Conservation (phyloP, 2,797 vertebrate genomes). For the Platalea minor region DNA sequence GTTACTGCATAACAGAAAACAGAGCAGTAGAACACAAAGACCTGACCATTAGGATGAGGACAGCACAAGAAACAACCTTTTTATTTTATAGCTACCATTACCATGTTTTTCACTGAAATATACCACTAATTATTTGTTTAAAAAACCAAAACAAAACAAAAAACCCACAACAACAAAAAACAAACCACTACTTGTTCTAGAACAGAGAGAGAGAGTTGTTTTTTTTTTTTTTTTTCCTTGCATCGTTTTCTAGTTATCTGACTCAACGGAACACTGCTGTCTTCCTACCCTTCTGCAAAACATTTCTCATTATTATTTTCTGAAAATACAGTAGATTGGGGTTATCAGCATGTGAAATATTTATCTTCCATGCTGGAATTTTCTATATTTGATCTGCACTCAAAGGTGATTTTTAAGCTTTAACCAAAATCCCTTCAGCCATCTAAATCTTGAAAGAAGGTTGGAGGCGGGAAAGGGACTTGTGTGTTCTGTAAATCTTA, state of each 20-base stretch:
- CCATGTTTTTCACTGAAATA: background rate
- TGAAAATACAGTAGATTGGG: background rate
- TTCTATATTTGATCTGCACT: background rate
- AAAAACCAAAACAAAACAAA: background rate
- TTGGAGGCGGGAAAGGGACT: background rate
- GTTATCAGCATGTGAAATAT: slow-evolving; percentile 15
- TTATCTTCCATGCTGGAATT: background rate
- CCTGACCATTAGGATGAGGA: background rate
- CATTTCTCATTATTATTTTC: background rate
- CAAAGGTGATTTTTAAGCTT: background rate
- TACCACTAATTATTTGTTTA: background rate
- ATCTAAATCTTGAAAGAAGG: background rate
- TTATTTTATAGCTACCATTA: background rate
- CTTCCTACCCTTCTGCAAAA: background rate
- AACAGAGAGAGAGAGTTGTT: background rate
- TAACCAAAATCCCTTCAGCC: background rate
- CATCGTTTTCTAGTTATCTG: background rate
- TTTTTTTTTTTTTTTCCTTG: background rate
- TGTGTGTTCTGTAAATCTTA: background rate
- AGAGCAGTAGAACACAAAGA: background rate
- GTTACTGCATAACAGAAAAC: background rate
- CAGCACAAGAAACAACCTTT: background rate
- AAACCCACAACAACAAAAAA: accelerated
- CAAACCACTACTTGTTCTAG: background rate
- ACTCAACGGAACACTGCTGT: background rate